Evolutionary conservation across 1,140 invertebrate species (phyloP), one percentile per base, ranked within the genome.

Genomic region (Drosophila sp.): DNA sequence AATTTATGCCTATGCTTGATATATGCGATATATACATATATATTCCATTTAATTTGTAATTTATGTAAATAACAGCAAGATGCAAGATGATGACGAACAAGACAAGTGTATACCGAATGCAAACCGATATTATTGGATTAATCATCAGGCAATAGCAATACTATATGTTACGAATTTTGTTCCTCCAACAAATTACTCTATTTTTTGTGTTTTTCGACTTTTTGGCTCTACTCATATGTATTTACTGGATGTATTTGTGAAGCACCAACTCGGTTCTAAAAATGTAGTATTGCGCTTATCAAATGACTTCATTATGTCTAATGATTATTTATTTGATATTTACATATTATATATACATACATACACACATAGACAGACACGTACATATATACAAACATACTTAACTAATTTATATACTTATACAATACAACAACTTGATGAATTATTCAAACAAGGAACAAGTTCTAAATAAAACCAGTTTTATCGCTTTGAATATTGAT

Each of bases 341-440:
- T 86, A 82, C 79, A 79, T 83, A 83, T 71, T 76, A 72, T 80
- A 72, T 67, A 68, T 72, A 23, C 33, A 58, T 69, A 69, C 25
- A 62, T 11, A 67, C 67, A 66, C 33, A 66, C 25, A 60, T 62
- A 60, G 63, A 71, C 66, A 60, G 72, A 81, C 56, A 74, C 64
- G 40, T 29, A 58, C 68, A 74, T 44, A 78, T 66, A 76, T 79
- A 70, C 57, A 78, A 56, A 73, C 35, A 76, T 57, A 68, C 76
- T 73, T 89, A 87, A 79, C 67, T 87, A 87, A 89, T 87, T 87
- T 89, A 87, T 89, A 89, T 79, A 83, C 82, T 76, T 82, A 83
- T 82, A 80, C 76, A 86, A 63, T 65, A 64, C 66, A 66, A 63
- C 54, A 84, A 71, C 72, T 70, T 76, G 72, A 73, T 75, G 58